Base-by-base conservation (phyloP, 1,140 invertebrate genomes). In the Zaprionus camerounensis region DNA sequence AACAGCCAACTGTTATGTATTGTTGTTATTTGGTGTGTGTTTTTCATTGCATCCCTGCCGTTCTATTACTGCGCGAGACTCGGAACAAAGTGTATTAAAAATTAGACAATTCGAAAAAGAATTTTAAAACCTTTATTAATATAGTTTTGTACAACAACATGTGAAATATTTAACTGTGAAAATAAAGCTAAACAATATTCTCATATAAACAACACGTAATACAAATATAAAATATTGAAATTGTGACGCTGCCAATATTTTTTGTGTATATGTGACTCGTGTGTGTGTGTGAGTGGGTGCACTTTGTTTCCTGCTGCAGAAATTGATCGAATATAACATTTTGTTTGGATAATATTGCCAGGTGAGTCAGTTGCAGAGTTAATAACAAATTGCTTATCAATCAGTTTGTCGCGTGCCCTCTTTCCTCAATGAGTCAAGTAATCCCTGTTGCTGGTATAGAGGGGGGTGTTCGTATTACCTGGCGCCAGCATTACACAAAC, bases 281-380 rank as follows among this genome's bases (percentile, higher is more conserved):
- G 31, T 44, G 44, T 61, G 36, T 62, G 67, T 63, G 22, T 62
- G 49, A 70, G 57, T 63, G 24, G 51, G 58, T 55, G 26, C 66
- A 64, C 51, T 64, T 64, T 71, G 59, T 64, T 75, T 75, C 53
- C 67, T 71, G 41, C 49, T 64, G 34, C 41, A 75, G 44, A 63
- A 75, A 70, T 74, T 51, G 51, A 13, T 26, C 17, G 41, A 20
- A 69, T 3, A 31, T 24, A 51, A 58, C 20, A 46, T 46, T 58
- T 58, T 64, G 26, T 71, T 64, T 75, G 58, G 58, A 58, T 28
- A 49, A 24, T 58, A 28, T 58, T 57, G 15, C 1, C 51, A 71
- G 53, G 72, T 75, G 15, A 75, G 72, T 74, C 20, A 24, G 13
- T 20, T 7, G 17, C 24, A 3, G 7, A 22, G 2, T 7, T 41